Evolutionary conservation across 2,797 vertebrate genomes (phyloP), one percentile per base, ranked within the genome.

Genomic region (Rhadinocentrus ornatus): DNA sequence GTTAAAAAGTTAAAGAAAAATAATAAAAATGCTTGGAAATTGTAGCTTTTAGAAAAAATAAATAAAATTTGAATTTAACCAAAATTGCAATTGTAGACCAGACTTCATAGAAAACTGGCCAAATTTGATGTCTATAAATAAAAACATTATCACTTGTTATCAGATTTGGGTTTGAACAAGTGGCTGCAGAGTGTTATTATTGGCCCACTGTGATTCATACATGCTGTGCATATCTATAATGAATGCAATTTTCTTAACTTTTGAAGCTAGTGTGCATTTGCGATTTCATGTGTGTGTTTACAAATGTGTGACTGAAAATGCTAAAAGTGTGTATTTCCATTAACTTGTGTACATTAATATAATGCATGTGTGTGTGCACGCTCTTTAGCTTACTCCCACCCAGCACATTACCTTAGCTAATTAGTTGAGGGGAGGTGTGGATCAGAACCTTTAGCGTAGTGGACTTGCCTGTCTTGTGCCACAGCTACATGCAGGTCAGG

Each of bases 401-500:
- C 65, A 54, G 65, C 71, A 71, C 66, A 68, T 56, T 72, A 73
- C 81, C 77, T 86, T 68, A 75, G 66, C 81, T 93, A 93, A 93
- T 92, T 89, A 93, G 89, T 81, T 89, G 82, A 82, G 73, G 71
- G 61, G 68, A 69, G 80, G 63, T 75, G 70, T 62, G 66, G 83
- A 86, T 91, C 86, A 89, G 84, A 89, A 87, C 86, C 86, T 82
- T 71, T 77, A 71, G 84, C 39, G 31, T 70, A 86, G 74, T 82
- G 83, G 81, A 86, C 82, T 60, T 39, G 72, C 57, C 77, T 55
- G 11, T 75, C 46, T 78, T 80, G 73, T 73, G 79, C 82, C 29
- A 24, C 72, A 62, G 57, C 80, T 88, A 91, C 91, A 90, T 46
- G 77, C 46, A 69, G 91, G 91, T 92, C 92, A 91, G 71, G 82